Evolutionary conservation across 92 coral and sea anemone genomes (phyloP).

Genomic region (Parazoanthus swiftii): DNA sequence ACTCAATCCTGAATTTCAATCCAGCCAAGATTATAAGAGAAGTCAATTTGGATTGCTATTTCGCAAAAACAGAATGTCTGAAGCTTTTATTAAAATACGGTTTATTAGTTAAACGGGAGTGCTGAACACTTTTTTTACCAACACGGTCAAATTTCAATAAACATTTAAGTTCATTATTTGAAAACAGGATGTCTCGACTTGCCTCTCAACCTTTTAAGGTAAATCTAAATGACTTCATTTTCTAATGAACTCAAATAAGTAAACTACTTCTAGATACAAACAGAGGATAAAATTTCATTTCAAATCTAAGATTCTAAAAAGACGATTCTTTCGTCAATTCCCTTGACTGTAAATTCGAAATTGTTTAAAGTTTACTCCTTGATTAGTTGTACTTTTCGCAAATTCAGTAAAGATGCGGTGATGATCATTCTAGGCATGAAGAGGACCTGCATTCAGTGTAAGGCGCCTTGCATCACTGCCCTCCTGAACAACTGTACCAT

Average conservation of each 20-base stretch:
- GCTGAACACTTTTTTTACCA: background rate
- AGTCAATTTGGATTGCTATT: background rate
- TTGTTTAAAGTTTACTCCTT: background rate
- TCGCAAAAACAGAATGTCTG: conserved; percentile 24
- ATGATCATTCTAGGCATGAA: conserved; percentile 15
- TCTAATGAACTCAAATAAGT: conserved; percentile 21
- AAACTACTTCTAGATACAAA: conserved; percentile 5
- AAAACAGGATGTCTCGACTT: background rate
- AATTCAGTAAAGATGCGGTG: background rate
- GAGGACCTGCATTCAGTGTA: conserved; percentile 15
- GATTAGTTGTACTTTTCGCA: background rate
- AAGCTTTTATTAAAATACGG: conserved; percentile 4
- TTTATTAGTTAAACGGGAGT: conserved; percentile 28
- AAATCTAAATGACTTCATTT: conserved; percentile 1
- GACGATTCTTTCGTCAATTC: background rate
- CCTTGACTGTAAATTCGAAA: conserved; percentile 11
- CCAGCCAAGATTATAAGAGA: background rate
- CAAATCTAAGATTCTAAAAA: conserved; percentile 30
- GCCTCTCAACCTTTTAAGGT: background rate
- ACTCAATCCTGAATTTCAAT: background rate
- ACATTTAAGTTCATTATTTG: conserved; percentile 4
- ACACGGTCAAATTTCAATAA: conserved; percentile 18
- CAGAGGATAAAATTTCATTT: conserved; percentile 30
- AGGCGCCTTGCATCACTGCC: conserved; percentile 22
- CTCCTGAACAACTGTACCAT: conserved; percentile 37